Evolutionary conservation across 2,888 invertebrate species (phyloP), one percentile per base, ranked within the genome.

Genomic region (Leptodirus hochenwartii): DNA sequence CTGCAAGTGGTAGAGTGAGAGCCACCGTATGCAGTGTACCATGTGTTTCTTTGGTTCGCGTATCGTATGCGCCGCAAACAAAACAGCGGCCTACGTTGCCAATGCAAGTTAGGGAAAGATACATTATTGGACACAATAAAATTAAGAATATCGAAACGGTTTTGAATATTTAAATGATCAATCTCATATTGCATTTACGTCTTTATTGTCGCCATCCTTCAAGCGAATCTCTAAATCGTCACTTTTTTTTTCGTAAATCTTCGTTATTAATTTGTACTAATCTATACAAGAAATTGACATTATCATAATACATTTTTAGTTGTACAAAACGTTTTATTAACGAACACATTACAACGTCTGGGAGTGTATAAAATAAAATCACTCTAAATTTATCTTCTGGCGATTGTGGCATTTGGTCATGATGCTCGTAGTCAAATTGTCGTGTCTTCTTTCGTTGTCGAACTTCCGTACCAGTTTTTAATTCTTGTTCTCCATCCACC

Each of bases 401-500:
- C 10, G 31, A 31, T 31, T 20, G 20, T 20, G 20, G 8, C 20
- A n/a, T 8, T 27, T 31, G 20, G 31, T 28, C 27, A 31, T 31
- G 27, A 28, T 31, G 31, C 31, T 32, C 28, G 29, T 32, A 32
- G 22, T 29, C 28, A 32, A 32, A 32, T 29, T 29, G 28, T 32
- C 28, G 15, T 17, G 28, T 29, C 29, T 15, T 32, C 20, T 32
- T 32, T 22, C 32, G 32, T 29, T 22, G 31, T 29, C 28, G 16
- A 32, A 32, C 32, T 32, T 32, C 32, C 27, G 29, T 29, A 32
- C 22, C 32, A 28, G 29, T 28, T 32, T 32, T 32, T 22, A 32
- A 32, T 32, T 32, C 28, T 32, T 32, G 27, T 32, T 32, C 32
- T 23, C 32, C 29, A 29, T 32, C 32, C 27, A 32, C 28, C 29